phyloP scores from a whole-genome alignment of 2,888 invertebrate species.

The Diogma glabrata region DNA sequence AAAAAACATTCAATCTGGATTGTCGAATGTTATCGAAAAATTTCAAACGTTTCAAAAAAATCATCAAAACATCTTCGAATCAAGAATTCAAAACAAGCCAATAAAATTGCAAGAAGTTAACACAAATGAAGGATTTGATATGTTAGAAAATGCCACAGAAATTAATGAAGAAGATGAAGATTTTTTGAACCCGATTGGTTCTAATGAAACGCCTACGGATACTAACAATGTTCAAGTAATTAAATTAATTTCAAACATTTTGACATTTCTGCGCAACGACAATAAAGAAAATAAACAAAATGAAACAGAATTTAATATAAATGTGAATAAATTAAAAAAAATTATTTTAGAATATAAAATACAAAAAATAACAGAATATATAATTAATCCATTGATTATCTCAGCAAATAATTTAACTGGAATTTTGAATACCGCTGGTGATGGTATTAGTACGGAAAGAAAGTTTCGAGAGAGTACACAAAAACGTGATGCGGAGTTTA shows the following conservation, averaged over 20 bases:
- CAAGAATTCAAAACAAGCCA: too few relatives aligned
- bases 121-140: too few relatives aligned
- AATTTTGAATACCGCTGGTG: background rate
- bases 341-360: background rate
- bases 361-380: slow-evolving; percentile 3
- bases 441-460: too few relatives aligned
- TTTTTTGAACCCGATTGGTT: too few relatives aligned
- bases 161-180: too few relatives aligned
- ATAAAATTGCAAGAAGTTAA: too few relatives aligned
- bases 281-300: background rate
- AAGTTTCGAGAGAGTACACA: too few relatives aligned
- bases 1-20: slow-evolving; percentile 11
- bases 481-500: background rate
- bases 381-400: slow-evolving; percentile 2
- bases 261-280: background rate
- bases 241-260: slow-evolving; percentile 1
- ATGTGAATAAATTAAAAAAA: background rate
- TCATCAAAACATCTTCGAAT: too few relatives aligned
- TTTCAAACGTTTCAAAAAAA: too few relatives aligned
- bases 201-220: too few relatives aligned
- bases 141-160: too few relatives aligned
- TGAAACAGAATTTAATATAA: background rate
- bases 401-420: slow-evolving; percentile 1
- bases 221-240: background rate
- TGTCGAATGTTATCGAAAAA: slow-evolving; percentile 10